These are phyloP conservation scores for Manis javanica DNA, from an alignment of 2,797 vertebrate genomes.

Conservation along the genomic window DNA sequence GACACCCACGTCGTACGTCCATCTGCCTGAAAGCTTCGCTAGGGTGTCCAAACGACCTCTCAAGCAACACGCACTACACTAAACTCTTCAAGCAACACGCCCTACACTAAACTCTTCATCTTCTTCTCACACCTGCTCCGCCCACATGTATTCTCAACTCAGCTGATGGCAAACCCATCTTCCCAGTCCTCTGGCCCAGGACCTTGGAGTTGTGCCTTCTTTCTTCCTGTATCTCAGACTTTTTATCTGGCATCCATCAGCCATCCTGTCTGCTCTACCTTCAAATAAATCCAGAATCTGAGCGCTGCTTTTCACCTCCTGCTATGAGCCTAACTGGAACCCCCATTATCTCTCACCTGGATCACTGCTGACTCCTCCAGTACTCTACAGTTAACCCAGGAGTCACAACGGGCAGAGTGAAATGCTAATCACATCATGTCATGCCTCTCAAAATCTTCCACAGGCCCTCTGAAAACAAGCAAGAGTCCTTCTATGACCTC, in stretches of 20 bases:
- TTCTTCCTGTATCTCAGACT: background rate
- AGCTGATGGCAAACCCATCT: background rate
- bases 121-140: background rate
- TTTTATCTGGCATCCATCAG: background rate
- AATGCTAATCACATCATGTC: background rate
- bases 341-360: background rate
- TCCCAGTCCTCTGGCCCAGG: background rate
- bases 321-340: background rate
- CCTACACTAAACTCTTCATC: background rate
- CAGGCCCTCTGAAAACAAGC: background rate
- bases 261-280: background rate
- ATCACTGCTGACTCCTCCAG: background rate
- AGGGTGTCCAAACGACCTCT: background rate
- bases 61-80: background rate
- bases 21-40: no score
- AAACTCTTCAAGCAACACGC: background rate
- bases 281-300: background rate
- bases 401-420: background rate
- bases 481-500: background rate
- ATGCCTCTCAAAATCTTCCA: background rate
- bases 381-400: background rate
- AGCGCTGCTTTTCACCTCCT: background rate
- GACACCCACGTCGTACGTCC: fast-evolving
- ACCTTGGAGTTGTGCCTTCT: background rate
- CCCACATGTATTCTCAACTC: background rate